These are phyloP conservation scores for Podarcis raffonei DNA, from an alignment of 2,113 vertebrate genomes.

Conservation along the genomic window DNA sequence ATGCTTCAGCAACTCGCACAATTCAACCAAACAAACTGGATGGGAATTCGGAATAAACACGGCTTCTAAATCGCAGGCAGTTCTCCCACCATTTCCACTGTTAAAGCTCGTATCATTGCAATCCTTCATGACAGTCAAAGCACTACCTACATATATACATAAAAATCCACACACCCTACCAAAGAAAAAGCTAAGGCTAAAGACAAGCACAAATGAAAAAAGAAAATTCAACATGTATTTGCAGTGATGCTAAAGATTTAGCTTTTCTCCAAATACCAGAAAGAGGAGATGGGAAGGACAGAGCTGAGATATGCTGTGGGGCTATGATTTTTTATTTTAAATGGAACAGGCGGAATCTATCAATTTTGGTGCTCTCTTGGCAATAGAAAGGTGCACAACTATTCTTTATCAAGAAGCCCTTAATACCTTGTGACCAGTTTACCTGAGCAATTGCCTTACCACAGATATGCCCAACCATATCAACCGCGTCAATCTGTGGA, in stretches of 20 bases:
- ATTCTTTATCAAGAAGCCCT: not conserved
- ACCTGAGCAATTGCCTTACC: too few relatives aligned
- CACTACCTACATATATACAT: not conserved
- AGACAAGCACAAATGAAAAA: constrained; percentile 42
- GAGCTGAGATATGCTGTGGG: constrained; percentile 2
- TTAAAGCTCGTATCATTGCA: constrained; percentile 35
- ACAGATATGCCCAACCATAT: too few relatives aligned
- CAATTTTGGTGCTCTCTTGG: not conserved
- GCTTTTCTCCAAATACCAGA: not conserved
- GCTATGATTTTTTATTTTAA: not conserved
- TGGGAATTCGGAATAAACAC: constrained; percentile 22
- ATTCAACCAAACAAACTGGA: constrained; percentile 34
- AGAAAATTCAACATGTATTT: not conserved
- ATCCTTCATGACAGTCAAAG: not conserved
- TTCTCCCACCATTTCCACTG: constrained; percentile 28
- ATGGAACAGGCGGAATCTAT: constrained; percentile 25
- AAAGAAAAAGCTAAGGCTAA: constrained; percentile 51
- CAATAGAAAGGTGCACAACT: constrained; percentile 27
- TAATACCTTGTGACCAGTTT: too few relatives aligned
- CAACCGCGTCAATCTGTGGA: too few relatives aligned
- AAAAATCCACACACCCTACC: constrained; percentile 9
- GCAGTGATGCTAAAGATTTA: not conserved
- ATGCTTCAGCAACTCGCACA: constrained; percentile 11
- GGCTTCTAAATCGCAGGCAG: constrained; percentile 59
- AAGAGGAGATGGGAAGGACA: not conserved